phyloP scores from a whole-genome alignment of 2,113 vertebrate genomes.

The Astur gentilis region DNA sequence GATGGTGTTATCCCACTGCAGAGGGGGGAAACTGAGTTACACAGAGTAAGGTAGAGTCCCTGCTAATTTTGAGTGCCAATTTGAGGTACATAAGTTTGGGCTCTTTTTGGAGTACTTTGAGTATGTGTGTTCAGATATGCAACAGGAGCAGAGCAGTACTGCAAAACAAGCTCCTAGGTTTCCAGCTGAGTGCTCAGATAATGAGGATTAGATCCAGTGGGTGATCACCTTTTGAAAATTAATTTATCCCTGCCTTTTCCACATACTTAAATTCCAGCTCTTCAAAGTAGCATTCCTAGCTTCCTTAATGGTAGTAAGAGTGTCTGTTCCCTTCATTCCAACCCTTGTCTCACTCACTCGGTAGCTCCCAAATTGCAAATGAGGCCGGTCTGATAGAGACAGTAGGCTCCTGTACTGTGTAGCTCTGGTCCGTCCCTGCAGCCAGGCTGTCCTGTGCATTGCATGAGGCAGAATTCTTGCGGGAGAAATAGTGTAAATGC shows the following conservation, averaged over 20 bases:
- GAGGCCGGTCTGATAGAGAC: background rate
- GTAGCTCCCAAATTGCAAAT: background rate
- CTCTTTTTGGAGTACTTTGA: background rate
- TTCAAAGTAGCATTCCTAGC: background rate
- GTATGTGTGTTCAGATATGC: background rate
- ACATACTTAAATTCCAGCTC: background rate
- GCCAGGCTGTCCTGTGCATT: background rate
- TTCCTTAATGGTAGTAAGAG: background rate
- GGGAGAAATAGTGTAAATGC: background rate
- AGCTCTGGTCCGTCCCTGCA: background rate
- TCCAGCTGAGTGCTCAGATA: conserved; percentile 10
- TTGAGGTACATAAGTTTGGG: background rate
- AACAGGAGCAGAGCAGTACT: background rate
- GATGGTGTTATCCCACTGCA: background rate
- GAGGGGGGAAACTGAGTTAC: background rate
- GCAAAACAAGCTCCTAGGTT: background rate
- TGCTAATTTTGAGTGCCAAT: background rate
- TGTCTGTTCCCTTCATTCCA: background rate
- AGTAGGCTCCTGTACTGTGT: background rate
- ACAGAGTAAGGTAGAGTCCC: background rate
- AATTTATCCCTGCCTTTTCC: conserved; percentile 30
- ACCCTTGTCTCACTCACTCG: background rate
- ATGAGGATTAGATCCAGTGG: conserved; percentile 37
- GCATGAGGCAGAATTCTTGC: background rate
- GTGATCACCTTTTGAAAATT: conserved; percentile 26